Base-by-base conservation (phyloP, 2,888 invertebrate species). In the Kuschelorhynchus macadamiae region DNA sequence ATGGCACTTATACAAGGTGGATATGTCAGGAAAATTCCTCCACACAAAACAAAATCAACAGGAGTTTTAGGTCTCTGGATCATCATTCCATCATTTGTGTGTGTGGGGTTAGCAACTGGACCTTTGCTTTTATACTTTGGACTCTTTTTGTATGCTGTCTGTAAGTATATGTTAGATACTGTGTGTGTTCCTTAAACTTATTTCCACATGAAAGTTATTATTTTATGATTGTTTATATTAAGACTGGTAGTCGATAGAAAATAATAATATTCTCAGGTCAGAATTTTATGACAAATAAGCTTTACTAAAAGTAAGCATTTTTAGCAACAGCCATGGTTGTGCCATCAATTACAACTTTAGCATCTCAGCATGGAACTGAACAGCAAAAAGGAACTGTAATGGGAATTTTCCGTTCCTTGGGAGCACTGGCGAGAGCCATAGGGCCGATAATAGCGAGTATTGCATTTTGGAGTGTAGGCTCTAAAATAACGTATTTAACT, bases 1-100 rank as follows among this genome's bases (percentile, higher is more conserved):
- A 99, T 99, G 98, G 93, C 96, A 12, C 74, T 92, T 44, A 86
- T 96, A 57, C 97, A 97, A 87, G 97, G 97, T 41, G 91, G 92
- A 1, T 95, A 93, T 79, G 95, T 96, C 0, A 88, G 98, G 60
- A 87, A 92, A 61, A 87, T 97, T 36, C 90, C 91, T 7, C 86
- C 91, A 18, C 87, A 90, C 50, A 89, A 89, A 75, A 94, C 92
- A 41, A 90, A 90, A 81, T 81, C 83, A 1, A 90, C 91, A 42
- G 93, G 94, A 2, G 85, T 91, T 53, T 84, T 87, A 72, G 96
- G 97, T 7, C 86, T 98, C 17, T 88, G 91, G 79, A 84, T 96
- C 17, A 92, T 97, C 47, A 91, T 97, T 59, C 93, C 94, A 8
- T 91, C 96, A 0, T 98, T 96, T 85, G 75, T 96, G 21, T 88